A percentile compares a stretch with the other conserved stretches of the same genome.
These are phyloP conservation scores for Pelecanus crispus DNA, from an alignment of 2,113 vertebrate species.

Conservation along the genomic window DNA sequence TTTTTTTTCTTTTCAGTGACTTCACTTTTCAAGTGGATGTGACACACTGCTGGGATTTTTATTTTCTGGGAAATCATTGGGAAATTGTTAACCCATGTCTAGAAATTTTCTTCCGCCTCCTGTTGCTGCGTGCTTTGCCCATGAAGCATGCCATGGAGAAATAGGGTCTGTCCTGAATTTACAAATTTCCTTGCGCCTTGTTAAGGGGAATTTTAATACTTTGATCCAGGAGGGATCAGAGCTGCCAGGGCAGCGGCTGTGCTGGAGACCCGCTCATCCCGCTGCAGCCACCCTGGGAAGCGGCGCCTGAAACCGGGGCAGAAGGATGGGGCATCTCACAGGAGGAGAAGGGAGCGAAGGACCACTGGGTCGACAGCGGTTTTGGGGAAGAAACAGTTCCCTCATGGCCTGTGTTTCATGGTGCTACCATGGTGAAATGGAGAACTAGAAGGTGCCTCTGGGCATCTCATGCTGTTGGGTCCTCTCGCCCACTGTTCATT, in stretches of 20 bases:
- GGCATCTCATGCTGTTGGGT: not conserved
- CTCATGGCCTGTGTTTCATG: fast-evolving
- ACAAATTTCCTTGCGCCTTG: not conserved
- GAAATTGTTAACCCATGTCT: not conserved
- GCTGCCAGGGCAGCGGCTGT: not conserved
- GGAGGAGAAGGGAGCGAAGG: not conserved
- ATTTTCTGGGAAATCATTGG: not conserved
- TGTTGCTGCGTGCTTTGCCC: fast-evolving
- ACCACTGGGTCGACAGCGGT: fast-evolving
- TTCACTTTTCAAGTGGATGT: not conserved
- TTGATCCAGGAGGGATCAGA: not conserved
- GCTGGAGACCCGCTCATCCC: not conserved
- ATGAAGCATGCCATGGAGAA: fast-evolving
- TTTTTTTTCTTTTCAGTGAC: not conserved
- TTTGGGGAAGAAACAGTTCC: not conserved
- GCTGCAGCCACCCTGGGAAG: not conserved
- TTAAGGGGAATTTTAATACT: not conserved
- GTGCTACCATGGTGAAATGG: not conserved
- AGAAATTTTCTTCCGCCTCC: not conserved
- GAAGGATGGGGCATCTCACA: fast-evolving
- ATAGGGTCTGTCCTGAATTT: fast-evolving
- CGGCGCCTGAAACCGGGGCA: fast-evolving
- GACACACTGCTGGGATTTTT: not conserved
- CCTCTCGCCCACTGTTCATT: fast-evolving
- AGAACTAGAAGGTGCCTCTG: not conserved